A percentile compares a stretch with the other conserved stretches of the same genome.
These are phyloP conservation scores for Blastobasis lacticolella DNA, from an alignment of 2,888 invertebrate species.

Conservation along the genomic window DNA sequence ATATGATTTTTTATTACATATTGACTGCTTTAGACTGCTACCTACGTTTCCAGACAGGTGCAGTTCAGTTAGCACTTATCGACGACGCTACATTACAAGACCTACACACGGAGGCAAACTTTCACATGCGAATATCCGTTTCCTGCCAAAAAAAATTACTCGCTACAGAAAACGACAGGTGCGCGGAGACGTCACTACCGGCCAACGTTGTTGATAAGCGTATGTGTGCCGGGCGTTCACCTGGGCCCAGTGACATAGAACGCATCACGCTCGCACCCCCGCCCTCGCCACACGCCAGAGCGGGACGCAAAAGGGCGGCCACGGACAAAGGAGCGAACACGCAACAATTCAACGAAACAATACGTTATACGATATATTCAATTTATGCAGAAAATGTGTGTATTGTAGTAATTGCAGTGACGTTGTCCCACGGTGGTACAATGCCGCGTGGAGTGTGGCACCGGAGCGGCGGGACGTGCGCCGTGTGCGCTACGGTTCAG, in stretches of 20 bases:
- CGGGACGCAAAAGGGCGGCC: constrained; percentile 23
- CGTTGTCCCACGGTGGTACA: constrained; percentile 31
- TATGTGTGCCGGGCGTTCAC: constrained; percentile 70
- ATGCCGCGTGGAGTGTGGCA: constrained; percentile 9
- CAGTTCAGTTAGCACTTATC: too few species aligned
- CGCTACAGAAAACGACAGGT: constrained; percentile 48
- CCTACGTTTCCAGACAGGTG: too few species aligned
- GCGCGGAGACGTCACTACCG: constrained; percentile 51
- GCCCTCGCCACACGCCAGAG: constrained; percentile 14
- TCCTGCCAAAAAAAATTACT: too few species aligned
- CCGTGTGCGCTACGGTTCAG: too few species aligned
- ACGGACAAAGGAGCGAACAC: constrained; percentile 32
- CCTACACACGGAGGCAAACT: too few species aligned
- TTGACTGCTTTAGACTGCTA: too few species aligned
- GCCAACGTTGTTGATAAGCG: constrained; percentile 56
- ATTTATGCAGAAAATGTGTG: constrained; percentile 43
- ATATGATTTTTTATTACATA: too few species aligned
- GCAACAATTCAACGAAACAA: constrained; percentile 41
- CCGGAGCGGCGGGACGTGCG: too few species aligned
- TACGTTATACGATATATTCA: constrained; percentile 44
- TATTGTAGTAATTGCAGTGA: constrained; percentile 39
- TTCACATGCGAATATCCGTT: too few species aligned
- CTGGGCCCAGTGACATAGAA: constrained; percentile 62
- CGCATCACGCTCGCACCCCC: constrained; percentile 39
- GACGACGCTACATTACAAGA: too few species aligned